Percentiles rank a stretch among this genome's conserved stretches.
Evolutionary conservation across 2,888 invertebrate species (phyloP).

Genomic region (Eutolmus rufibarbis): DNA sequence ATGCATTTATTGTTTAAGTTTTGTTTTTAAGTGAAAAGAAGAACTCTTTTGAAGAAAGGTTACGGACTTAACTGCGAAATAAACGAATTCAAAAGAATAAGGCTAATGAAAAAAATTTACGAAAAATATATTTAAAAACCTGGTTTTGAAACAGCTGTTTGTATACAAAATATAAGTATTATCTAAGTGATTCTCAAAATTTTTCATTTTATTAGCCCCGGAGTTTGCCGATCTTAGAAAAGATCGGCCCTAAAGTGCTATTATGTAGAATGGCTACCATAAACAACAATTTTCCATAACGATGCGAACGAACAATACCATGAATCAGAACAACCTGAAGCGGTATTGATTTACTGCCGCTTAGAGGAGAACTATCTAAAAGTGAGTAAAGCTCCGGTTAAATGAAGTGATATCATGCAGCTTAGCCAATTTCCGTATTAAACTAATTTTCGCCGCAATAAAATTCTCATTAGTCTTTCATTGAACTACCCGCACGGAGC

Average conservation of each 20-base stretch:
- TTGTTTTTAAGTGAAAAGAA: too few relatives aligned
- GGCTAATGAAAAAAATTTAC: too few relatives aligned
- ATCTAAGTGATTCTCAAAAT: not conserved
- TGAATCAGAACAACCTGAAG: not conserved
- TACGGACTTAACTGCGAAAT: too few relatives aligned
- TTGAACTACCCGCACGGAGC: not conserved
- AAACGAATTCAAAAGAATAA: too few relatives aligned
- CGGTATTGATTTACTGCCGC: not conserved
- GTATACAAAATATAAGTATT: too few relatives aligned
- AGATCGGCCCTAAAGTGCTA: not conserved
- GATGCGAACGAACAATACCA: not conserved
- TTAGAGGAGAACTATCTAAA: not conserved
- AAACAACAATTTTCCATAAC: not conserved
- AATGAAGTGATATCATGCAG: not conserved
- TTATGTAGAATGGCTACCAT: not conserved
- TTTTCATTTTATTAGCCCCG: not conserved
- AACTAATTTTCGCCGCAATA: slow-evolving; percentile 11
- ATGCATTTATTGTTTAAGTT: too few relatives aligned
- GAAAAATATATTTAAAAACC: too few relatives aligned
- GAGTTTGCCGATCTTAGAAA: not conserved
- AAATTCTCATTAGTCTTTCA: not conserved
- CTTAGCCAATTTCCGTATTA: not conserved
- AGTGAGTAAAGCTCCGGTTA: not conserved
- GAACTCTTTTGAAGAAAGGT: too few relatives aligned
- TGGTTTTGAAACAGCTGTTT: too few relatives aligned